Evolutionary conservation across 2,797 vertebrate species (phyloP), one percentile per base, ranked within the genome.

Genomic region (Epinephelus malabaricus): DNA sequence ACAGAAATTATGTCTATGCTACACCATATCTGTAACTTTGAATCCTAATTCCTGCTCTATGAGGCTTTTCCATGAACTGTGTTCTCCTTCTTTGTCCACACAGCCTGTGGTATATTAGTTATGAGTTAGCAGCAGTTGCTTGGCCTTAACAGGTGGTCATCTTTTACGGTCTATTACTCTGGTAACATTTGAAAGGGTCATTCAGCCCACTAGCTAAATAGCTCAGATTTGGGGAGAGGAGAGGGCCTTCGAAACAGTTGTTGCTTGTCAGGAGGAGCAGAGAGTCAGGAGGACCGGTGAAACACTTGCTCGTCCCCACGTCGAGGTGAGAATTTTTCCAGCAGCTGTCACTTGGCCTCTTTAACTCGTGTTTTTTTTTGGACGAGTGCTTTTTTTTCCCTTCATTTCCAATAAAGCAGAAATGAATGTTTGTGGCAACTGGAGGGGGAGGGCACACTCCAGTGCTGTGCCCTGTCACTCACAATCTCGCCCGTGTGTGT

Each of bases 101-200:
- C 63, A 76, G 62, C 56, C 61, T 72, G 69, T 71, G 75, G 92
- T 89, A 94, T 93, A 94, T 90, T 89, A 89, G 93, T 93, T 88
- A 88, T 92, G 93, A 91, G 88, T 89, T 83, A 70, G 72, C 97
- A 98, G 97, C 97, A 98, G 97, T 97, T 98, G 97, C 96, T 96
- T 92, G 89, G 88, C 82, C 89, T 90, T 89, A 97, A 98, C 98
- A 99, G 98, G 97, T 99, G 97, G 88, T 86, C 81, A 73, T 94
- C 93, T 91, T 93, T 95, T 94, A 91, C 88, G 90, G 90, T 94
- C 95, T 94, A 87, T 94, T 94, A 94, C 95, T 84, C 92, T 95
- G 92, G 90, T 91, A 95, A 94, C 95, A 92, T 96, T 96, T 96
- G 94, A 96, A 96, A 95, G 96, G 95, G 93, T 91, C 95, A 96